Conservation (phyloP, 2,888 invertebrate genomes). For the Catocala fraxini region DNA sequence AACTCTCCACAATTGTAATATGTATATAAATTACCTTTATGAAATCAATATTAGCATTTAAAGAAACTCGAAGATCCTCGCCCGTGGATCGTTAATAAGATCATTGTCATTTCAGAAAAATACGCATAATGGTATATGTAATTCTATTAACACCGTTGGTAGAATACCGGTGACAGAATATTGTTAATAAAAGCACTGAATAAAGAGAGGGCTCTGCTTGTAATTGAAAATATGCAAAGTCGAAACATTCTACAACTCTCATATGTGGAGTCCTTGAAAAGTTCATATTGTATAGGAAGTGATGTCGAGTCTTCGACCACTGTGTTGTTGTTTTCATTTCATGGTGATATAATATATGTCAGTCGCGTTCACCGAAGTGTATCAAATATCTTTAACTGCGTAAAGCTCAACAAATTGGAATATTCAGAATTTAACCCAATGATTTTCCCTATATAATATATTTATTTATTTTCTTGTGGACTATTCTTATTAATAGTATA, state of each 20-base stretch:
- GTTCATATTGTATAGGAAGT: conserved; percentile 14
- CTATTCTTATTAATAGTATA: too few relatives aligned
- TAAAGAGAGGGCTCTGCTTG: conserved; percentile 27
- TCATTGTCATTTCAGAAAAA: conserved; percentile 18
- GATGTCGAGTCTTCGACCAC: neutral
- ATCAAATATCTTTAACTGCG: neutral
- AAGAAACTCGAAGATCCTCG: conserved; percentile 39
- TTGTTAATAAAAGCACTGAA: conserved; percentile 33
- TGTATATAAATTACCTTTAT: conserved; percentile 35
- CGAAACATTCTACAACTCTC: conserved; percentile 49
- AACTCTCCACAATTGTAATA: conserved; percentile 11
- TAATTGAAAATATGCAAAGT: conserved; percentile 56
- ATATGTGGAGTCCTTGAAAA: conserved; percentile 17
- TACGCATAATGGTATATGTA: conserved; percentile 31
- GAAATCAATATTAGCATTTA: conserved; percentile 57
- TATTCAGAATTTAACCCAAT: too few relatives aligned
- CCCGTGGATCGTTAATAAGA: conserved; percentile 2
- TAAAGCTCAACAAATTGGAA: too few relatives aligned
- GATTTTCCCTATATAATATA: too few relatives aligned
- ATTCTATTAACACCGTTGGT: conserved; percentile 22
- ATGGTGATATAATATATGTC: neutral
- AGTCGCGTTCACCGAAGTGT: neutral
- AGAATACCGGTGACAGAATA: conserved; percentile 12
- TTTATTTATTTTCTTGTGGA: too few relatives aligned
- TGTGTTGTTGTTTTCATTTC: conserved; percentile 18